phyloP scores from a whole-genome alignment of 2,113 vertebrate species.

The Calcarius ornatus region DNA sequence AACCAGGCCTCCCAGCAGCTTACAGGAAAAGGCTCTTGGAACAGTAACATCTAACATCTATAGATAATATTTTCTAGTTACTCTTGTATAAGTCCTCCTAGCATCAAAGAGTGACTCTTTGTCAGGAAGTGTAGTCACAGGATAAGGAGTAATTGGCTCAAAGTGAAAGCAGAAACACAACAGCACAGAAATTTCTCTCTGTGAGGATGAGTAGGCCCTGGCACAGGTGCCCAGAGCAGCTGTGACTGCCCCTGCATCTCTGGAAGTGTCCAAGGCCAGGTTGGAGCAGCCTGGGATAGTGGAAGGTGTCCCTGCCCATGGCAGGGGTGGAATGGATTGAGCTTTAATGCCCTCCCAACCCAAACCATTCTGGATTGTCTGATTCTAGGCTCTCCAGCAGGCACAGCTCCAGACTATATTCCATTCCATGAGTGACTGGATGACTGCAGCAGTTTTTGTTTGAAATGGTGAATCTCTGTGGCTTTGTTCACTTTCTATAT shows the following conservation, averaged over 20 bases:
- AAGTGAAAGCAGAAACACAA: neutral
- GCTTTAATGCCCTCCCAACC: neutral
- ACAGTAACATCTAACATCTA: neutral
- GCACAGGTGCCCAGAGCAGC: neutral
- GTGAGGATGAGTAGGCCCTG: neutral
- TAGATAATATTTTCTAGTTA: neutral
- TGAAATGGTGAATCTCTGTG: neutral
- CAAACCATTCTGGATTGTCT: neutral
- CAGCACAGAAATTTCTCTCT: neutral
- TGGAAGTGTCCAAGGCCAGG: fast-evolving
- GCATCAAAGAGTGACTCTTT: neutral
- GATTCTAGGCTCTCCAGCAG: neutral
- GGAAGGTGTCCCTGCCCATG: neutral
- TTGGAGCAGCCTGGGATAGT: fast-evolving
- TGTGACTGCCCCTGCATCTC: neutral
- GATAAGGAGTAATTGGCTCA: neutral
- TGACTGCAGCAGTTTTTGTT: neutral
- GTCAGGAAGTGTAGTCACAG: neutral
- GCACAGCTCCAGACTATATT: neutral
- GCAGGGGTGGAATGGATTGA: neutral
- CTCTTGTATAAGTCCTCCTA: neutral
- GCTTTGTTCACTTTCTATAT: neutral
- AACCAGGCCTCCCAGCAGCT: neutral
- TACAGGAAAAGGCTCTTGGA: neutral
- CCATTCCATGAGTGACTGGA: neutral